phyloP scores from a whole-genome alignment of 1,140 invertebrate genomes.

The Rhagoletis zephyria region DNA sequence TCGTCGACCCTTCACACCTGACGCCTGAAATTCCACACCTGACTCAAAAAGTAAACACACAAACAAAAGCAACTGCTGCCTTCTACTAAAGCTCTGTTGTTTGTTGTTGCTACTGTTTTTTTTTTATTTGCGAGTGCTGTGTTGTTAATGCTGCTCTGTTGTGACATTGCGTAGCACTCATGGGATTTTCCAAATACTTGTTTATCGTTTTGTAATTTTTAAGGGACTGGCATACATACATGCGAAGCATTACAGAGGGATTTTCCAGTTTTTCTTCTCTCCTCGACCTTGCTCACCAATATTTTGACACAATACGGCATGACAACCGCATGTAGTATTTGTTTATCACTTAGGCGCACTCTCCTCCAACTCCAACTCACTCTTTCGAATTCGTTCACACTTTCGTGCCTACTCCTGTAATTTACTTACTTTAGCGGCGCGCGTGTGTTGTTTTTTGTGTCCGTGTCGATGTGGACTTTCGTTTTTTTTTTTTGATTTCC shows the following conservation, averaged over 20 bases:
- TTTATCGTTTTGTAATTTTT: slow-evolving; percentile 37
- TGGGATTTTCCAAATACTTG: slow-evolving; percentile 47
- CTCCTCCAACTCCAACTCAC: no score
- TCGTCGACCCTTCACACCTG: background rate
- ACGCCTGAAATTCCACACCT: background rate
- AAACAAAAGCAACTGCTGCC: background rate
- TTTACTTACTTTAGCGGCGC: background rate
- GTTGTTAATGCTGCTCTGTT: background rate
- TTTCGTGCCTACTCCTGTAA: background rate
- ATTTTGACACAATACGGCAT: slow-evolving; percentile 14
- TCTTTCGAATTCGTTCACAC: background rate
- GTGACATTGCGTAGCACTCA: background rate
- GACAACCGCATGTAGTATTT: background rate
- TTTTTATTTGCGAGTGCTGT: background rate
- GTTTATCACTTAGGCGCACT: slow-evolving; percentile 16
- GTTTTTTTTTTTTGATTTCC: slow-evolving; percentile 1
- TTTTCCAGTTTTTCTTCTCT: background rate
- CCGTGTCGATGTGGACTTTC: background rate
- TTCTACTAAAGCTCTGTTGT: background rate
- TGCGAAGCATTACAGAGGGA: background rate
- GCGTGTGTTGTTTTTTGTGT: no score
- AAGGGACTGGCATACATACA: background rate
- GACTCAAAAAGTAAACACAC: background rate
- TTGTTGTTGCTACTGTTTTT: background rate
- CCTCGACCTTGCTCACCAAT: background rate